A percentile compares a stretch with the other conserved stretches of the same genome.
Conservation (phyloP, 2,113 vertebrate species). For the Eulacestoma nigropectus region DNA sequence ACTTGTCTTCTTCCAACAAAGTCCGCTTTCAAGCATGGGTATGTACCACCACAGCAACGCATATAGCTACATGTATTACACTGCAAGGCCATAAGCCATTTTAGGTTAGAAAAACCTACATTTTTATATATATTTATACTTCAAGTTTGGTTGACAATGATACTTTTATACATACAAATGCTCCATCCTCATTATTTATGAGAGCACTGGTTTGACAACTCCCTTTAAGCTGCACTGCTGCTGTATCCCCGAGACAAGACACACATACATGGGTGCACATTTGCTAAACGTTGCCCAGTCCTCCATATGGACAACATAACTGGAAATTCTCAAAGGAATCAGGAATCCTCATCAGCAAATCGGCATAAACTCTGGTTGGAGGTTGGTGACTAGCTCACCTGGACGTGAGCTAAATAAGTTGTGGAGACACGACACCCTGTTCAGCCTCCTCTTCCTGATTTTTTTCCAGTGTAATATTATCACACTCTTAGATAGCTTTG, state of each 20-base stretch:
- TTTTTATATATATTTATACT: neutral
- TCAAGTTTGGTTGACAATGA: neutral
- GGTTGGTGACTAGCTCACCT: neutral
- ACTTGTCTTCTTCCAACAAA: neutral
- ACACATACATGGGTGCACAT: fast-evolving
- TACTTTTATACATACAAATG: neutral
- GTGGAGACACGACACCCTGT: neutral
- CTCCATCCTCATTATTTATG: neutral
- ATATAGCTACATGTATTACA: neutral
- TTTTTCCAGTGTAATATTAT: neutral
- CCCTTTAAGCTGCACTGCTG: neutral
- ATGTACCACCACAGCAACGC: neutral
- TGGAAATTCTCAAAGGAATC: neutral
- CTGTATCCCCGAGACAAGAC: neutral
- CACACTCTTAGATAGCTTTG: neutral
- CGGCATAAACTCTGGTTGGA: neutral
- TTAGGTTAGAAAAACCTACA: neutral
- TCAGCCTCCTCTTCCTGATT: neutral
- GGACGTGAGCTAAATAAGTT: neutral
- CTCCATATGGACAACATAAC: neutral
- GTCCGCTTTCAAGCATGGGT: neutral
- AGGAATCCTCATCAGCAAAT: neutral
- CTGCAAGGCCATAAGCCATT: neutral
- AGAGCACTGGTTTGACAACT: neutral
- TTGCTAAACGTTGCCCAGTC: neutral